A percentile compares a stretch with the other conserved stretches of the same genome.
These are phyloP conservation scores for Caenorhabditis sp. DNA, from an alignment of 2,888 invertebrate genomes.

Conservation along the genomic window DNA sequence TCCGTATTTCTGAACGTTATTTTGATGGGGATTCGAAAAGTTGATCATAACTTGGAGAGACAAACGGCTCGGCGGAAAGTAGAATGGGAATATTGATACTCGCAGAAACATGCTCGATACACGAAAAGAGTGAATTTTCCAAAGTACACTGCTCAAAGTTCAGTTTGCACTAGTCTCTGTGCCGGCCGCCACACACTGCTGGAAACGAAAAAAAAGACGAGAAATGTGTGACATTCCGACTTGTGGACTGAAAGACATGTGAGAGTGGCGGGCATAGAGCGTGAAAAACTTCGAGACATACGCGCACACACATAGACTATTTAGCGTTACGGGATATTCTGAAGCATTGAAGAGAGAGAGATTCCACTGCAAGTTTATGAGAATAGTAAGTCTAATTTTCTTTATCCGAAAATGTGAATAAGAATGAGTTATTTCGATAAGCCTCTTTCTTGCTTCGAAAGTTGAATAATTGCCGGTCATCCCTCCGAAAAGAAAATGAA, in stretches of 20 bases:
- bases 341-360: neutral
- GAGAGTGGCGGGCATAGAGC: neutral
- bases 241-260: slow-evolving; percentile 5
- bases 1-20: too few species aligned
- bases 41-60: too few species aligned
- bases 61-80: neutral
- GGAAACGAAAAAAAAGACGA: slow-evolving; percentile 3
- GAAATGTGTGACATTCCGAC: slow-evolving; percentile 20
- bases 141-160: slow-evolving; percentile 28
- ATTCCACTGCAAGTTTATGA: neutral
- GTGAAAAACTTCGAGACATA: neutral
- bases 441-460: too few species aligned
- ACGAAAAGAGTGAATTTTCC: slow-evolving; percentile 3
- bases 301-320: neutral
- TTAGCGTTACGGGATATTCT: too few species aligned
- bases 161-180: neutral
- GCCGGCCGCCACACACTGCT: neutral
- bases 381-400: neutral
- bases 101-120: neutral
- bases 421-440: neutral
- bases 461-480: slow-evolving; percentile 21
- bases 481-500: neutral
- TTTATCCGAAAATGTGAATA: too few species aligned
- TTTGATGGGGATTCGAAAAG: too few species aligned
- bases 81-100: neutral